phyloP scores from a whole-genome alignment of 2,797 vertebrate species.

The Choloepus didactylus region DNA sequence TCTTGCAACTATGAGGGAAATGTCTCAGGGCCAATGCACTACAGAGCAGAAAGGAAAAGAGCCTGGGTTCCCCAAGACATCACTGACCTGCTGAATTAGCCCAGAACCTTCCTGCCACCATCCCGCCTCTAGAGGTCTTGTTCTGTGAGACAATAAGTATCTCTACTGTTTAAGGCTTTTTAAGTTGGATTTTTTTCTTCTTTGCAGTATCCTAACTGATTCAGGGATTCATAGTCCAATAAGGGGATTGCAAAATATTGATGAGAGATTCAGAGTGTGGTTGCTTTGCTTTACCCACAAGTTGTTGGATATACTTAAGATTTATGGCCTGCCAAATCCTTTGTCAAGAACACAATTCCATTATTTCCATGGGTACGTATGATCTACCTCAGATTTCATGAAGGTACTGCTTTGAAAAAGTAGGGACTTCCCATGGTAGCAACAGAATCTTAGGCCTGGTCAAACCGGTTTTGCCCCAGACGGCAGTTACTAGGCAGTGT shows the following conservation, averaged over 20 bases:
- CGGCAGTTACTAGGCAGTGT: not conserved
- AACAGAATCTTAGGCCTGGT: not conserved
- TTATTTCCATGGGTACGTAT: not conserved
- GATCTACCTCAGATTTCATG: not conserved
- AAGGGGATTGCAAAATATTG: not conserved
- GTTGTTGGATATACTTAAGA: not conserved
- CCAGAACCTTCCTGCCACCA: accelerated
- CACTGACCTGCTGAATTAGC: not conserved
- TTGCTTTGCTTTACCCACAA: not conserved
- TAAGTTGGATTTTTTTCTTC: not conserved
- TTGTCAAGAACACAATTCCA: not conserved
- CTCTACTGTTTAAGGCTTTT: not conserved
- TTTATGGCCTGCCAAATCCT: not conserved
- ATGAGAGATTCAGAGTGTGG: not conserved
- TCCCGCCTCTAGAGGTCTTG: not conserved
- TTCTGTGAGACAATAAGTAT: not conserved
- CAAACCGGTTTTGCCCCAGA: not conserved
- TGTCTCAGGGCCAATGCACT: not conserved
- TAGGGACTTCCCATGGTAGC: not conserved
- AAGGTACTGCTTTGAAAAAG: not conserved
- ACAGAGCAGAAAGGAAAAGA: not conserved
- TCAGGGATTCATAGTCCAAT: not conserved
- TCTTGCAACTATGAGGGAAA: not conserved
- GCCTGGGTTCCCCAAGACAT: not conserved
- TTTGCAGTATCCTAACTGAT: not conserved